Evolutionary conservation across 2,888 invertebrate species (phyloP), one percentile per base, ranked within the genome.

Genomic region (Dorcus parallelipipedus): DNA sequence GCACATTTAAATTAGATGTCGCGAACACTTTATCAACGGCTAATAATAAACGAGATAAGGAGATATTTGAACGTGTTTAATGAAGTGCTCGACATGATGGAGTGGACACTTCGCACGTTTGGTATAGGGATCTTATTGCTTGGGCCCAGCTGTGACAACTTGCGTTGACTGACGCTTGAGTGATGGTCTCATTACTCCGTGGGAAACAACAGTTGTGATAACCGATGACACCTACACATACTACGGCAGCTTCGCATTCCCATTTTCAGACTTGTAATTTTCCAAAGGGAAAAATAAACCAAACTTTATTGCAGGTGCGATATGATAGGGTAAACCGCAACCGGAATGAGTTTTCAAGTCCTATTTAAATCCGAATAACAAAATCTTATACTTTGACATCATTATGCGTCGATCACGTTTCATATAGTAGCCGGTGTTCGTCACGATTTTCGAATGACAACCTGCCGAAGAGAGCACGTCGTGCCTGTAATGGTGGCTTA

Each of bases 351-450:
- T 62, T 65, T 61, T 59, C 61, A 53, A 47, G 59, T 52, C 54
- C 59, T 62, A 61, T 65, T 57, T 60, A 68, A 70, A 68, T 72
- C 71, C 57, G 58, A 62, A 68, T 68, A 68, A 67, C 69, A 69
- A 67, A 70, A 71, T 69, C 70, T 69, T 70, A 67, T 74, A 76
- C 72, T 76, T 75, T 74, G 76, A 76, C 75, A 73, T 76, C 73
- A 76, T 75, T 75, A 76, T 71, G 67, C 63, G 65, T 71, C 66
- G 73, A 71, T 77, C 77, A 77, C 76, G 77, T 76, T 77, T 75
- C 71, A 69, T 74, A 77, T 76, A 72, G 76, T 76, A 77, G 76
- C 77, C 73, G 69, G 73, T 74, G 73, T 75, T 71, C 73, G 74
- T 75, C 76, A 76, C 76, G 76, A 75, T 72, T 70, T 70, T 69